Base-by-base conservation (phyloP, 2,797 vertebrate species). In the Chelonia mydas region DNA sequence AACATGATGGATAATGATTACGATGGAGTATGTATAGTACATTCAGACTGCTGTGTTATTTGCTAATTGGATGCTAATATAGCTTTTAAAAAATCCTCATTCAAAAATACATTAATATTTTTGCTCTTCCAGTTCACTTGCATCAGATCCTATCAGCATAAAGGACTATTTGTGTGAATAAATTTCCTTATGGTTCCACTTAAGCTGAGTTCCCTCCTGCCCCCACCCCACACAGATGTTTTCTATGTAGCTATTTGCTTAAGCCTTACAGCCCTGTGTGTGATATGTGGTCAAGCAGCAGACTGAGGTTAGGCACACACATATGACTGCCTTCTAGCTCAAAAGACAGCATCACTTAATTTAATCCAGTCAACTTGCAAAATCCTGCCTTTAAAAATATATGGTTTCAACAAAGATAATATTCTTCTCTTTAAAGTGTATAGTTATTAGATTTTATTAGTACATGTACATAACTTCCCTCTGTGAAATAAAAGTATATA, bases 361-460 rank as follows among this genome's bases (percentile, higher is more conserved):
- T 55, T 76, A 5, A 7, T 41, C 2, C 3, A 41, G 2, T 4
- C 1, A 59, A 7, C 65, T 82, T 31, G 2, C 11, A 82, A 86
- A 80, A 83, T 78, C 3, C 4, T 84, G 2, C 7, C 9, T 65
- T 81, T 88, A 86, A 80, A 45, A 55, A 21, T 2, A 19, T n/a
- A 41, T 23, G 17, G 23, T 4, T 2, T 50, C 7, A 49, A 49
- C 45, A 59, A 77, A 79, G 1, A 41, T 15, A 65, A 79, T 27
- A 4, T 23, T 84, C 5, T 5, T 23, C 3, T 6, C 50, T 91
- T 86, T 33, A 12, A 17, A 33, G 25, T 10, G 3, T 13, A 3
- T 51, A 0, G 33, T 65, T 21, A 6, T 72, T 25, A 13, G 12
- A 47, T 23, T 31, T 1, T n/a, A 8, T 7, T 8, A 0, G 0